A percentile compares a stretch with the other conserved stretches of the same genome.
phyloP scores from a whole-genome alignment of 1,140 invertebrate species.

The Agrypnia vestita region DNA sequence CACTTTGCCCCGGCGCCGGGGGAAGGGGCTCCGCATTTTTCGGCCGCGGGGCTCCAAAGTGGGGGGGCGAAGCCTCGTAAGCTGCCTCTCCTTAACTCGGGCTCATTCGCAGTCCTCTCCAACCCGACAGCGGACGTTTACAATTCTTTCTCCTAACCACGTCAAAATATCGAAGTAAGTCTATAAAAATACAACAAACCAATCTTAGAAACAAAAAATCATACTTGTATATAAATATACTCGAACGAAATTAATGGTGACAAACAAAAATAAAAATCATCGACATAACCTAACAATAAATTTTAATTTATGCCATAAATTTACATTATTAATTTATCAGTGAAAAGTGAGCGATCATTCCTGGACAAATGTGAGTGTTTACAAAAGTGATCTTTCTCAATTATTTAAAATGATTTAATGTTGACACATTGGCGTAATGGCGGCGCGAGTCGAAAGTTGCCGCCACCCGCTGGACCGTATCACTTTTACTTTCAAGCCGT shows the following conservation, averaged over 20 bases:
- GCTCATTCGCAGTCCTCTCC: conserved; percentile 42
- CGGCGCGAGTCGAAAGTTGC: conserved; percentile 55
- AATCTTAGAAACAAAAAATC: no score
- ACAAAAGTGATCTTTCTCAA: conserved; percentile 40
- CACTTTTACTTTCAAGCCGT: conserved; percentile 59
- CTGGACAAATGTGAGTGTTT: conserved; percentile 48
- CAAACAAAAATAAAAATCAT: not conserved
- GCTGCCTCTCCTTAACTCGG: not conserved
- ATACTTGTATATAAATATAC: no score
- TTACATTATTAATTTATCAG: no score
- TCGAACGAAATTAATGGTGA: not conserved
- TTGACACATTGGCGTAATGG: conserved; percentile 19
- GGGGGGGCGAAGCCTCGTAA: conserved; percentile 38
- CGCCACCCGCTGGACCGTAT: conserved; percentile 52
- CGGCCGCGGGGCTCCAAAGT: not conserved
- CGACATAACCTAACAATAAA: not conserved
- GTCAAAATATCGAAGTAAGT: conserved; percentile 35
- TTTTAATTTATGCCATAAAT: not conserved
- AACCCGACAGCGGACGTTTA: conserved; percentile 31
- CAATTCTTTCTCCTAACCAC: conserved; percentile 3
- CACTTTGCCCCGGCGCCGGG: not conserved
- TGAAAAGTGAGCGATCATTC: not conserved
- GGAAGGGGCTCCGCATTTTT: conserved; percentile 37
- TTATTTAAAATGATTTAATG: conserved; percentile 10
- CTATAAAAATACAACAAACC: not conserved